Evolutionary conservation across 2,797 vertebrate genomes (phyloP).

Genomic region (Anas acuta): DNA sequence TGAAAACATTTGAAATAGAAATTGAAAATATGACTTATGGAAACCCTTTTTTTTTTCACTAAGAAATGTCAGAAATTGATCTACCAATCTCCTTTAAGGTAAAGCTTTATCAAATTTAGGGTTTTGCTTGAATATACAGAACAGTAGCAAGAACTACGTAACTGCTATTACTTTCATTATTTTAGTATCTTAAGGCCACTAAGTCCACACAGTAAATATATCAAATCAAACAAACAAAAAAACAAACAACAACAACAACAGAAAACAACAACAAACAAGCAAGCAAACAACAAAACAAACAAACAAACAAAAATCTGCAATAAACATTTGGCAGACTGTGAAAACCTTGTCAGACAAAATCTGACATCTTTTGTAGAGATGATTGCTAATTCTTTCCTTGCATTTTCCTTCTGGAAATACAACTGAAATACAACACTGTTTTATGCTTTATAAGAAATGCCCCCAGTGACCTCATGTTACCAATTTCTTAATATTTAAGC

Average conservation of each 20-base stretch:
- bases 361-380: background rate
- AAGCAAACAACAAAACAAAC: background rate
- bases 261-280: background rate
- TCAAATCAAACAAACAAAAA: background rate
- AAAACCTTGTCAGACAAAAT: background rate
- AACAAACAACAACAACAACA: background rate
- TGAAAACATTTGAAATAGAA: background rate
- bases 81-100: background rate
- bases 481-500: conserved; percentile 45
- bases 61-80: background rate
- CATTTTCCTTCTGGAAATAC: conserved; percentile 3
- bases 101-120: background rate
- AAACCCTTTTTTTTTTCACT: background rate
- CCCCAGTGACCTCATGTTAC: background rate
- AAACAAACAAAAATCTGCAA: background rate
- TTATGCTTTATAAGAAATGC: background rate
- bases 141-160: background rate
- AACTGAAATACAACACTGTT: background rate
- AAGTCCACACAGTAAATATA: background rate
- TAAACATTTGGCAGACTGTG: background rate
- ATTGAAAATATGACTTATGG: background rate
- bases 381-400: background rate
- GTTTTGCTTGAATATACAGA: background rate
- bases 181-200: background rate
- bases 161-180: background rate